Conservation (phyloP, 2,888 invertebrate genomes). For the Phengaris arion region DNA sequence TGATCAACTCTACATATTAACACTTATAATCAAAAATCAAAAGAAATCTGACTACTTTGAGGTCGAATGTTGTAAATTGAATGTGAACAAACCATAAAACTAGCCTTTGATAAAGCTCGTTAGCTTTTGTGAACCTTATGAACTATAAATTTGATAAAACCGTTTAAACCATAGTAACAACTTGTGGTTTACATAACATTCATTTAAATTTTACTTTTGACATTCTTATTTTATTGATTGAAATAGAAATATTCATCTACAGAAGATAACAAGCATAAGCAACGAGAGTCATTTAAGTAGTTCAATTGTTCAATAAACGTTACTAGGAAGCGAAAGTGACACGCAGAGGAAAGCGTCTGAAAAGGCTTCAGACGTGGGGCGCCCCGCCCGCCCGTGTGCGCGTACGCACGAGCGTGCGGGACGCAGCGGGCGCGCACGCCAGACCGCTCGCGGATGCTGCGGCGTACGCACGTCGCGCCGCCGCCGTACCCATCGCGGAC, state of each 20-base stretch:
- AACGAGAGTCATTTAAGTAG: background rate
- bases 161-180: no score
- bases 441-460: slow-evolving; percentile 73
- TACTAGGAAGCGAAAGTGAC: slow-evolving; percentile 24
- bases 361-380: slow-evolving; percentile 61
- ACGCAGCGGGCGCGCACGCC: slow-evolving; percentile 48
- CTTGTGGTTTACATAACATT: no score
- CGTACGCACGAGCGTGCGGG: slow-evolving; percentile 62
- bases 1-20: background rate
- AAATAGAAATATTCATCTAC: no score
- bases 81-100: no score
- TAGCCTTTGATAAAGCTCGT: no score
- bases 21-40: background rate
- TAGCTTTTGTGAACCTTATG: no score
- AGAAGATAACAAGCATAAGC: no score
- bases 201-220: no score
- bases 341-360: slow-evolving; percentile 47
- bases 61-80: background rate
- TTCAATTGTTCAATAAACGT: background rate
- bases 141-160: no score
- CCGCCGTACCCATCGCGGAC: slow-evolving; percentile 41
- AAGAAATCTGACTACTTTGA: background rate
- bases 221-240: no score
- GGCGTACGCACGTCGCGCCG: slow-evolving; percentile 63
- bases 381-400: slow-evolving; percentile 66